Percentiles rank a stretch among this genome's conserved stretches.
Evolutionary conservation across 1,140 invertebrate genomes (phyloP).

Genomic region (Radopholus similis): DNA sequence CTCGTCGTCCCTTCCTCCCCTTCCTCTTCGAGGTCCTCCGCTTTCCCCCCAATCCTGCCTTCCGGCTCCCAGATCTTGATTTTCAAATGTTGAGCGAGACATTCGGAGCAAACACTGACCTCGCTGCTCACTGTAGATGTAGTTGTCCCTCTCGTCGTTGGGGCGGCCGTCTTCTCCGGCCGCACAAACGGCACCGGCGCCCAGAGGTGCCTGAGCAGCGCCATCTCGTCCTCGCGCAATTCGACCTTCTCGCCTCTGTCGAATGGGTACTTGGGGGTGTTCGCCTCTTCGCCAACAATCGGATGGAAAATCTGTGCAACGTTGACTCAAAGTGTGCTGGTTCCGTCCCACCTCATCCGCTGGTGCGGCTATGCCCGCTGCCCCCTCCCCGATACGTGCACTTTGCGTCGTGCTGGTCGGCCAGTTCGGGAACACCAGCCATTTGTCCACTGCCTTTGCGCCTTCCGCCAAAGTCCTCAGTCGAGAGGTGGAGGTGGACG

Average conservation of each 20-base stretch:
- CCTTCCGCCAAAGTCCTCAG: neutral
- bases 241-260: neutral
- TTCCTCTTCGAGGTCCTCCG: neutral
- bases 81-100: too few species aligned
- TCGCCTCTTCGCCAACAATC: neutral
- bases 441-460: neutral
- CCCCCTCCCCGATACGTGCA: neutral
- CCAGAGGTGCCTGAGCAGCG: neutral
- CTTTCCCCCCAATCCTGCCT: neutral
- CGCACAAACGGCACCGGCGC: neutral
- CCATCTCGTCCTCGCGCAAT: neutral
- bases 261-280: neutral
- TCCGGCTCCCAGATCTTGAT: too few species aligned
- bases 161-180: neutral
- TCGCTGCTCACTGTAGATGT: too few species aligned
- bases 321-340: too few species aligned
- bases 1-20: neutral
- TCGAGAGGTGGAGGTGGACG: neutral
- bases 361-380: neutral
- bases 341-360: too few species aligned
- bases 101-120: too few species aligned
- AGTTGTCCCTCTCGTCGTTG: neutral
- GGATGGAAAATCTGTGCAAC: too few species aligned
- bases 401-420: neutral
- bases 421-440: neutral